Evolutionary conservation across 2,888 invertebrate genomes (phyloP).

Genomic region (Calameuta pallipes): DNA sequence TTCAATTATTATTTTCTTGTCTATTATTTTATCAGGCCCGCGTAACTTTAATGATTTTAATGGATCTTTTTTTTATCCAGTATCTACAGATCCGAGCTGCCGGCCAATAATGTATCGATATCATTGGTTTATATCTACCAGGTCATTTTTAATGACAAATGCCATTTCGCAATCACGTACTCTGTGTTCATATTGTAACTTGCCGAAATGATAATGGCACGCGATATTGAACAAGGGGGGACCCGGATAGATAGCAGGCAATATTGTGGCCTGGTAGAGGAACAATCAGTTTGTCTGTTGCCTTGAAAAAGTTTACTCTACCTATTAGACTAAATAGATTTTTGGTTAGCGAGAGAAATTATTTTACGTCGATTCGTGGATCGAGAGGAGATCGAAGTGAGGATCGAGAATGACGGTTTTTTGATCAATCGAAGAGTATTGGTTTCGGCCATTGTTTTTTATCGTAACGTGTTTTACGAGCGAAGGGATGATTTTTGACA

Average conservation of each 20-base stretch:
- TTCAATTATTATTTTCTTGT: no score
- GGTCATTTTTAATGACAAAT: slow-evolving; percentile 16
- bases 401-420: slow-evolving; percentile 24
- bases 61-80: no score
- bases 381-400: slow-evolving; percentile 29
- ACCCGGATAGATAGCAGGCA: slow-evolving; percentile 34
- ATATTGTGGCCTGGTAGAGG: slow-evolving; percentile 17
- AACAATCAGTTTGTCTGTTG: slow-evolving; percentile 14
- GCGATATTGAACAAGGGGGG: slow-evolving; percentile 23
- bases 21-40: no score
- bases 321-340: no score
- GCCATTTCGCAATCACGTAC: slow-evolving; percentile 5
- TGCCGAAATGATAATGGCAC: slow-evolving; percentile 35
- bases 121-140: slow-evolving; percentile 6
- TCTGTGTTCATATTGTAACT: slow-evolving; percentile 7
- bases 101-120: no score
- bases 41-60: no score
- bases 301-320: slow-evolving; percentile 10
- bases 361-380: slow-evolving; percentile 22
- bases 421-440: slow-evolving; percentile 17
- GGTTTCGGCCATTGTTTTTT: slow-evolving; percentile 9
- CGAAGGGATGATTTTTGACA: slow-evolving; percentile 22
- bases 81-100: no score
- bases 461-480: slow-evolving; percentile 13
- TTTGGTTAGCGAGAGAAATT: no score